A percentile compares a stretch with the other conserved stretches of the same genome.
Conservation (phyloP, 2,113 vertebrate species). For the Heliornis fulica region DNA sequence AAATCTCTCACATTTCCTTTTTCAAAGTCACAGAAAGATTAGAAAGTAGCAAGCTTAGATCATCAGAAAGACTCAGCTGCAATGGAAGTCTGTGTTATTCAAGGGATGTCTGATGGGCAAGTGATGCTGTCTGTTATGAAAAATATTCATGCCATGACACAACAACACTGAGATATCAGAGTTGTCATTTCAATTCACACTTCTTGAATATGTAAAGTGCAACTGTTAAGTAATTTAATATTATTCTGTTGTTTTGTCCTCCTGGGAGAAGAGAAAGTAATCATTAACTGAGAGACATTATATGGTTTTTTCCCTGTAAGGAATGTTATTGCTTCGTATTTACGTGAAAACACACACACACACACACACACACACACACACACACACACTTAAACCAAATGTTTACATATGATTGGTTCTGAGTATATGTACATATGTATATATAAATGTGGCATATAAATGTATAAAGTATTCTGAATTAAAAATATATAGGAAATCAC, state of each 20-base stretch:
- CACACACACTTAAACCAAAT: too few relatives aligned
- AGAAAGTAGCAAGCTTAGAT: not conserved
- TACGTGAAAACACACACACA: not conserved
- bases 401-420: not conserved
- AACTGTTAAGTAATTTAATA: constrained; percentile 25
- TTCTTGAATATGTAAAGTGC: constrained; percentile 26
- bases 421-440: not conserved
- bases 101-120: not conserved
- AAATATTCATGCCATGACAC: constrained; percentile 12
- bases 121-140: not conserved
- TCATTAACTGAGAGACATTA: not conserved
- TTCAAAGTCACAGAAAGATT: not conserved
- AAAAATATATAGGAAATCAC: not conserved
- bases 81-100: not conserved
- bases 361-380: too few relatives aligned
- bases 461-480: not conserved
- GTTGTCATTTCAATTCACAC: not conserved
- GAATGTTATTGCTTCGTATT: not conserved
- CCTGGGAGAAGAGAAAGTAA: not conserved
- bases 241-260: not conserved
- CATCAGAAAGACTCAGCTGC: not conserved
- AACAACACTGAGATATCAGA: not conserved
- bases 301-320: not conserved
- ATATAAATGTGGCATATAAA: not conserved
- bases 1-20: not conserved